Percentiles rank a stretch among this genome's conserved stretches.
Evolutionary conservation across 2,113 vertebrate species (phyloP).

Genomic region (Leptobrachium leishanense): DNA sequence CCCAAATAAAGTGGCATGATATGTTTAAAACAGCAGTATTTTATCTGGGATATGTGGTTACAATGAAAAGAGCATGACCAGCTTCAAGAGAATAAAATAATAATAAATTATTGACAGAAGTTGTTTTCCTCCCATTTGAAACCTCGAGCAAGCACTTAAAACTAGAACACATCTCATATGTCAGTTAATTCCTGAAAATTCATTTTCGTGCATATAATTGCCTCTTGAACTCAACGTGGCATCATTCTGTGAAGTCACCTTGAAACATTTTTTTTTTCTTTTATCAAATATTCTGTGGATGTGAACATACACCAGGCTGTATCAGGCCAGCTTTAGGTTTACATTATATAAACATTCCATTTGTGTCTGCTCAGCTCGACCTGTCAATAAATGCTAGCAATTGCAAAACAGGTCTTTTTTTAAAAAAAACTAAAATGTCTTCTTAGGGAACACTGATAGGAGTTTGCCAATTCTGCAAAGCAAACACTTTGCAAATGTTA

Average conservation of each 20-base stretch:
- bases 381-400: slow-evolving; percentile 69
- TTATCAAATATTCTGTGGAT: slow-evolving; percentile 66
- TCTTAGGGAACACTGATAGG: slow-evolving; percentile 60
- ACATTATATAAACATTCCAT: slow-evolving; percentile 76
- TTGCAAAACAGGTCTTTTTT: slow-evolving; percentile 62
- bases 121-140: too few species aligned
- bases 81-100: too few species aligned
- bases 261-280: slow-evolving; percentile 57
- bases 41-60: too few species aligned
- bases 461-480: slow-evolving; percentile 63
- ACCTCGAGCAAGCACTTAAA: neutral
- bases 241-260: slow-evolving; percentile 52
- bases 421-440: slow-evolving; percentile 30
- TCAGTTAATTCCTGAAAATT: slow-evolving; percentile 58
- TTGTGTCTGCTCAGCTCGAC: slow-evolving; percentile 72
- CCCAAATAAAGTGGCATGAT: too few species aligned
- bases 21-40: too few species aligned
- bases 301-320: slow-evolving; percentile 62
- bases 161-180: neutral
- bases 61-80: too few species aligned
- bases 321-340: slow-evolving; percentile 65
- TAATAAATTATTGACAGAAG: too few species aligned
- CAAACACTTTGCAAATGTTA: slow-evolving; percentile 59
- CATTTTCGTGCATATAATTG: slow-evolving; percentile 45
- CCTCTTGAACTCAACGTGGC: slow-evolving; percentile 47